Base-by-base conservation (phyloP, 2,113 vertebrate genomes). In the Columba livia region DNA sequence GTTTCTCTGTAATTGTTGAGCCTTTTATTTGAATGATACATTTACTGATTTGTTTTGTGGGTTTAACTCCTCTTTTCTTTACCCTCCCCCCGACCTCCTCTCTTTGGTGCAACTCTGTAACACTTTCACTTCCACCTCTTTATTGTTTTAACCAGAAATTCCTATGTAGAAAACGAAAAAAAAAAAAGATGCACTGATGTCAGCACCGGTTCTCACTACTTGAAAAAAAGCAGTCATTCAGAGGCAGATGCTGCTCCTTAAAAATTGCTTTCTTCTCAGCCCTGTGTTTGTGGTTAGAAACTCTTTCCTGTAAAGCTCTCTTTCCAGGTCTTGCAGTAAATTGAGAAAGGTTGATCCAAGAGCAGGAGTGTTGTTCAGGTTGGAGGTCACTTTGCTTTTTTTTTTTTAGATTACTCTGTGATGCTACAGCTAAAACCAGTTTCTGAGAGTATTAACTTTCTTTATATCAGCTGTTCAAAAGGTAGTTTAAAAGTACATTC, bases 1-100 rank as follows among this genome's bases (percentile, higher is more conserved):
- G 86, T 94, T 89, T 87, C 69, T 77, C 82, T 54, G 78, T 94
- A 91, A 54, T 87, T 69, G 85, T 72, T 84, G 89, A 72, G n/a
- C 90, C 72, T 89, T 69, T 26, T 77, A 83, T 44, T 66, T 60
- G 77, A 94, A 84, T 31, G 85, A 17, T 73, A 17, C 47, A 1
- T 42, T 85, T 87, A 44, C 79, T 19, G 88, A 21, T 78, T 64
- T 79, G 72, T 73, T 83, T 91, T 58, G 73, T 62, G 60, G 32
- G 44, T 61, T 77, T 77, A 65, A 51, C 74, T 74, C 54, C 17
- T 74, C 48, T 90, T 36, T 42, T 56, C 32, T 62, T 44, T 50
- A 32, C 31, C 32, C 12, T 64, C 23, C 29, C 62, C 36, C 8
- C 7, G 12, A 16, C 51, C 18, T 42, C 20, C 40, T 20, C 24